Evolutionary conservation across 2,797 vertebrate genomes (phyloP).

Genomic region (Pteronotus mesoamericanus): DNA sequence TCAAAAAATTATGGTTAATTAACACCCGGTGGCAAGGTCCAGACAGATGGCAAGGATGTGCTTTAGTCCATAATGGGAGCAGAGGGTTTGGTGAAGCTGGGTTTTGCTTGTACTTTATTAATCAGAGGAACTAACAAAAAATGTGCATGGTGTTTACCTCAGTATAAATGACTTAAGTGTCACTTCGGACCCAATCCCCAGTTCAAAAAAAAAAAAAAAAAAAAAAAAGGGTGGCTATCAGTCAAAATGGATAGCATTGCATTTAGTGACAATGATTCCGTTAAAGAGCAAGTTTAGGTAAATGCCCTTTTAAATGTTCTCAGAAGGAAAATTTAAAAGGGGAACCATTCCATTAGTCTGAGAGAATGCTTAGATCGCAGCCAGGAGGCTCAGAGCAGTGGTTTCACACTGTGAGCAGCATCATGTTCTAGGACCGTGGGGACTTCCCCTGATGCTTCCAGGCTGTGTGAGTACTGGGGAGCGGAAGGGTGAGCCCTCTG

Average conservation of each 20-base stretch:
- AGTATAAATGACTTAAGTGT: conserved; percentile 33
- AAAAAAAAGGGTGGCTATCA: conserved; percentile 21
- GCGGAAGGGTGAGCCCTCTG: conserved; percentile 56
- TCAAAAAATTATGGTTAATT: not conserved
- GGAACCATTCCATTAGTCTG: conserved; percentile 64
- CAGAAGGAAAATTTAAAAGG: conserved; percentile 38
- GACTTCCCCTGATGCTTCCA: conserved; percentile 55
- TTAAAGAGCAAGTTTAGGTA: conserved; percentile 54
- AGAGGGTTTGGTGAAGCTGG: not conserved
- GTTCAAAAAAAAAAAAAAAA: not conserved
- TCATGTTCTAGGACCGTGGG: conserved; percentile 40
- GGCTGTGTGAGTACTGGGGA: conserved; percentile 38
- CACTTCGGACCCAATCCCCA: not conserved
- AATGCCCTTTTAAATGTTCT: conserved; percentile 43
- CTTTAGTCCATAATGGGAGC: not conserved
- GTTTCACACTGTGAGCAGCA: conserved; percentile 2
- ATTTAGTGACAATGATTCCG: conserved; percentile 56
- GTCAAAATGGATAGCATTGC: conserved; percentile 10
- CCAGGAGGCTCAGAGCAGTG: conserved; percentile 49
- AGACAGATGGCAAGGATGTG: not conserved
- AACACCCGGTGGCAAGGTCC: not conserved
- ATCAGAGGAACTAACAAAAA: conserved; percentile 35
- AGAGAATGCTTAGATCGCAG: conserved; percentile 77
- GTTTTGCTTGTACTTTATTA: conserved; percentile 34
- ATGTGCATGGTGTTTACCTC: conserved; percentile 28